phyloP scores from a whole-genome alignment of 2,113 vertebrate genomes.

The Eira barbara region DNA sequence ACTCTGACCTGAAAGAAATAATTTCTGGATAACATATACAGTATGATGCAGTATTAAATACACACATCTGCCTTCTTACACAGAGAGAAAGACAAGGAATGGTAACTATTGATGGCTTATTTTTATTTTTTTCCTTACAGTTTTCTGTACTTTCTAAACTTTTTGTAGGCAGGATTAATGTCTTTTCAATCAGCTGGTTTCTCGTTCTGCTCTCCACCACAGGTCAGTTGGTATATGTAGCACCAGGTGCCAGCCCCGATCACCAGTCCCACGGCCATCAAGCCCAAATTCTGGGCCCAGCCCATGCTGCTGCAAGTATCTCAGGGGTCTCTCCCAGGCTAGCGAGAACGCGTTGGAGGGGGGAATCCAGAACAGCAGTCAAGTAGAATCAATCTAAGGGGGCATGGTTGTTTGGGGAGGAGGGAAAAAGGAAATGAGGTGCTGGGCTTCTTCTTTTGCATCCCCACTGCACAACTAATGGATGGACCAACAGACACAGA shows the following conservation, averaged over 20 bases:
- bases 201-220: neutral
- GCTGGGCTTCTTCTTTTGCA: neutral
- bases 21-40: neutral
- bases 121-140: slow-evolving; percentile 44
- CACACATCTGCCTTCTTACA: neutral
- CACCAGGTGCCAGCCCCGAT: neutral
- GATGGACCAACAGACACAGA: neutral
- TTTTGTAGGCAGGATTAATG: slow-evolving; percentile 22
- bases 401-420: fast-evolving
- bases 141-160: slow-evolving; percentile 41
- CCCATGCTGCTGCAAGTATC: neutral
- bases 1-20: slow-evolving; percentile 1
- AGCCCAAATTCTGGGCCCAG: neutral
- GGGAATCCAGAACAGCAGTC: neutral
- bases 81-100: neutral
- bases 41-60: neutral
- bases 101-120: neutral
- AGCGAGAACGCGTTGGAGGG: fast-evolving
- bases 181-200: neutral
- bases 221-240: neutral
- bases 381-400: neutral
- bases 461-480: neutral
- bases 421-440: neutral
- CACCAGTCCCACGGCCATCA: neutral
- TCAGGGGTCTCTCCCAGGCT: neutral